Evolutionary conservation across 1,140 invertebrate genomes (phyloP).

Genomic region (Thalassaphorura encarpata): DNA sequence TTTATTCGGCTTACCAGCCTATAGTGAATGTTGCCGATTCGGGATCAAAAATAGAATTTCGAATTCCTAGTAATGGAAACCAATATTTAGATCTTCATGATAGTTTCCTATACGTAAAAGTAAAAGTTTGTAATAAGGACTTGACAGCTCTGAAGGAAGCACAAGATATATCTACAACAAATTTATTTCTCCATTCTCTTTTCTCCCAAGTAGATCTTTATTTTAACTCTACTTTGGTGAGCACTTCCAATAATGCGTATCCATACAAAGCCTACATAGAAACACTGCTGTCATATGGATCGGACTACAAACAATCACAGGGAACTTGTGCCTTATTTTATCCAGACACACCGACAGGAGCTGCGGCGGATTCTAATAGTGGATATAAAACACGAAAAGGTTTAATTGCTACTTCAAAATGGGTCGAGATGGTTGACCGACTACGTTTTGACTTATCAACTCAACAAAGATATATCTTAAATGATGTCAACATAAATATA

Average conservation of each 20-base stretch:
- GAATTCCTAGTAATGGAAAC: slow-evolving; percentile 8
- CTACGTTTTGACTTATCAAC: slow-evolving; percentile 12
- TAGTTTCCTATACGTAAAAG: slow-evolving; percentile 5
- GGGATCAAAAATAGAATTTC: slow-evolving; percentile 17
- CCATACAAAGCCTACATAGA: slow-evolving; percentile 41
- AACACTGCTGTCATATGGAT: slow-evolving; percentile 38
- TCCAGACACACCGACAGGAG: slow-evolving; percentile 2
- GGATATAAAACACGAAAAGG: slow-evolving; percentile 10
- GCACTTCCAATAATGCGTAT: slow-evolving; percentile 39
- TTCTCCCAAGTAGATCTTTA: slow-evolving; percentile 36
- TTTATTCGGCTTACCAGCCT: slow-evolving; percentile 23
- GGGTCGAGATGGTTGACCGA: slow-evolving; percentile 16
- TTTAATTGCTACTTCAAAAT: background rate
- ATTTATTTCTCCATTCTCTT: slow-evolving; percentile 10
- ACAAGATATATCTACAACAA: background rate
- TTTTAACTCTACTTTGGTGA: slow-evolving; percentile 41
- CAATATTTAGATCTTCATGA: slow-evolving; percentile 22
- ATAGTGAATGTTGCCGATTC: slow-evolving; percentile 13
- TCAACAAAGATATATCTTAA: slow-evolving; percentile 17
- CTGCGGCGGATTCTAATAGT: background rate
- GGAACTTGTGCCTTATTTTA: slow-evolving; percentile 30
- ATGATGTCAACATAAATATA: slow-evolving; percentile 13
- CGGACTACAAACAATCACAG: slow-evolving; percentile 37
- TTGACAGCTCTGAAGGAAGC: background rate
- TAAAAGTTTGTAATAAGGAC: slow-evolving; percentile 9